Evolutionary conservation across 1,140 invertebrate species (phyloP).

Genomic region (Atta cephalotes): DNA sequence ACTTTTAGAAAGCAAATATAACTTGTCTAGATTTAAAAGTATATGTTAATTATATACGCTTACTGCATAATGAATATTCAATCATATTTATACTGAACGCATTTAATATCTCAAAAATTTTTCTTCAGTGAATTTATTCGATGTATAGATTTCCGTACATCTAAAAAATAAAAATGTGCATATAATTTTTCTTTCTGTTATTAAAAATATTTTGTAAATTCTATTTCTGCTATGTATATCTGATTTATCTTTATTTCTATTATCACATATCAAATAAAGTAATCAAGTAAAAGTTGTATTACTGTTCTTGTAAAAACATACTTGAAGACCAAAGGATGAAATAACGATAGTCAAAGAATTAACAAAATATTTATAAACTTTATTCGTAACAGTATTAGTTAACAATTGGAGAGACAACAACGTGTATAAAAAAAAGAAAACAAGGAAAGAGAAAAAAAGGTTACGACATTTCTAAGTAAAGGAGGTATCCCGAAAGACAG

Average conservation of each 20-base stretch:
- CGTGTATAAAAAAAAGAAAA: conserved; percentile 72
- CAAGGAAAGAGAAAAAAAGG: conserved; percentile 51
- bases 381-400: conserved; percentile 81
- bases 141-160: neutral
- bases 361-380: conserved; percentile 83
- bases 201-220: neutral
- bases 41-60: neutral
- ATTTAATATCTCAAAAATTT: neutral
- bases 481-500: conserved; percentile 12
- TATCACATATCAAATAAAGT: neutral
- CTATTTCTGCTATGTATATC: neutral
- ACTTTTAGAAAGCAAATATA: conserved; percentile 7
- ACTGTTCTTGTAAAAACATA: neutral
- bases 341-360: conserved; percentile 47
- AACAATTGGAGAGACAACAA: conserved; percentile 81
- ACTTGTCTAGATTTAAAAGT: conserved; percentile 10
- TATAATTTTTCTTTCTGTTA: neutral
- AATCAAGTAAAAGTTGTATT: neutral
- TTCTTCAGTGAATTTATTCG: neutral
- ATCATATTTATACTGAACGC: neutral
- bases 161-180: neutral
- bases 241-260: neutral
- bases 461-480: conserved; percentile 43
- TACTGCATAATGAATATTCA: conserved; percentile 3
- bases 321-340: neutral